These are phyloP conservation scores for Nannobrachium achirus DNA, from an alignment of 2,113 vertebrate species.

Conservation along the genomic window DNA sequence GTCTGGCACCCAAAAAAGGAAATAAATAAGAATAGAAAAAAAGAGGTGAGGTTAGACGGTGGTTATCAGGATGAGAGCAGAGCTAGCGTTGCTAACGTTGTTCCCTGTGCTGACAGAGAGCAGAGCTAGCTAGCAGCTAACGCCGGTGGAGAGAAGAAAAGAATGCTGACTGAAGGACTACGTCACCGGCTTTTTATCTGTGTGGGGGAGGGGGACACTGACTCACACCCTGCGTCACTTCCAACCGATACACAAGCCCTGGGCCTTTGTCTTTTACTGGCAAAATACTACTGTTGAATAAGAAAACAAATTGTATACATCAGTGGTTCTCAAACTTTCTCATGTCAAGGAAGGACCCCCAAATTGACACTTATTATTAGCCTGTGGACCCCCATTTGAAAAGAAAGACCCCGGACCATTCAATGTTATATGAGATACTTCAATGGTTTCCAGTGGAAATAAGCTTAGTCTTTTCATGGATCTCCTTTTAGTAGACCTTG, in stretches of 20 bases:
- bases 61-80: constrained; percentile 17
- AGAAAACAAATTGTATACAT: too few relatives aligned
- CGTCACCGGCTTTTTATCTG: constrained; percentile 57
- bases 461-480: too few relatives aligned
- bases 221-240: neutral
- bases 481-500: too few relatives aligned
- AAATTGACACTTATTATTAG: too few relatives aligned
- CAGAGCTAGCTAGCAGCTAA: constrained; percentile 16
- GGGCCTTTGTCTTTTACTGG: too few relatives aligned
- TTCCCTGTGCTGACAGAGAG: neutral
- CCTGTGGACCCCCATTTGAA: too few relatives aligned
- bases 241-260: neutral
- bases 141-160: constrained; percentile 32
- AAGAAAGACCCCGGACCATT: too few relatives aligned
- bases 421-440: too few relatives aligned
- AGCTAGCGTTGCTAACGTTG: neutral
- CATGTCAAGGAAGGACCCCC: too few relatives aligned
- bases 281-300: too few relatives aligned
- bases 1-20: constrained; percentile 22
- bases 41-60: neutral
- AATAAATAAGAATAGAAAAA: constrained; percentile 26
- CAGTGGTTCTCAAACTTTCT: too few relatives aligned
- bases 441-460: too few relatives aligned
- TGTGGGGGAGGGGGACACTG: constrained; percentile 18
- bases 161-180: constrained; percentile 58